Percentiles rank a stretch among this genome's conserved stretches.
Evolutionary conservation across 2,113 vertebrate genomes (phyloP).

Genomic region (Oostethus manadensis): DNA sequence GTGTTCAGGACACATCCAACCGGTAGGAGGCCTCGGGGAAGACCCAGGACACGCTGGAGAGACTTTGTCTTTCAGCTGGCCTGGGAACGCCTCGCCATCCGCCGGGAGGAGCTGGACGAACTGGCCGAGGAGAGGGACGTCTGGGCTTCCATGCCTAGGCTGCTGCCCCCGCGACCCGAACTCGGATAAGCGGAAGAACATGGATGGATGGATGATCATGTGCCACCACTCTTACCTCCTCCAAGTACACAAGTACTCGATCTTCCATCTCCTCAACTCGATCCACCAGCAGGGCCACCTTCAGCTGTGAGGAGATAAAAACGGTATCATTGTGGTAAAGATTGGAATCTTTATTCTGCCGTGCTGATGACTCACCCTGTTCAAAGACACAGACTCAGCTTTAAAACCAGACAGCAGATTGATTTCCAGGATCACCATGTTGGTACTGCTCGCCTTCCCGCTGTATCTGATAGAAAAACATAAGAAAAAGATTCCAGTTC

Average conservation of each 20-base stretch:
- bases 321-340: background rate
- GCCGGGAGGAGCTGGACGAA: no score
- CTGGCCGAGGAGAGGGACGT: no score
- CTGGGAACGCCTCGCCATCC: no score
- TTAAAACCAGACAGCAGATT: constrained; percentile 56
- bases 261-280: constrained; percentile 43
- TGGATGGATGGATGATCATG: no score
- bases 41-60: no score
- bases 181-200: no score
- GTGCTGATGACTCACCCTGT: background rate
- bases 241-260: constrained; percentile 47
- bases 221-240: constrained; percentile 20
- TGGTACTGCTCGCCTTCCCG: constrained; percentile 13
- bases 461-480: background rate
- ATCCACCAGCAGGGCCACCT: constrained; percentile 11
- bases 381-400: constrained; percentile 27
- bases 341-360: background rate
- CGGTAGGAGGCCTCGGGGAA: no score
- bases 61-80: no score
- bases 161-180: no score
- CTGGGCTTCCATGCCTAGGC: no score
- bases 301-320: constrained; percentile 26
- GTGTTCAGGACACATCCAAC: no score
- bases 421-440: constrained; percentile 57
- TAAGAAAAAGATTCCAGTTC: no score